These are phyloP conservation scores for Ernsta delagoae DNA, from an alignment of 2,888 invertebrate genomes.

Conservation along the genomic window DNA sequence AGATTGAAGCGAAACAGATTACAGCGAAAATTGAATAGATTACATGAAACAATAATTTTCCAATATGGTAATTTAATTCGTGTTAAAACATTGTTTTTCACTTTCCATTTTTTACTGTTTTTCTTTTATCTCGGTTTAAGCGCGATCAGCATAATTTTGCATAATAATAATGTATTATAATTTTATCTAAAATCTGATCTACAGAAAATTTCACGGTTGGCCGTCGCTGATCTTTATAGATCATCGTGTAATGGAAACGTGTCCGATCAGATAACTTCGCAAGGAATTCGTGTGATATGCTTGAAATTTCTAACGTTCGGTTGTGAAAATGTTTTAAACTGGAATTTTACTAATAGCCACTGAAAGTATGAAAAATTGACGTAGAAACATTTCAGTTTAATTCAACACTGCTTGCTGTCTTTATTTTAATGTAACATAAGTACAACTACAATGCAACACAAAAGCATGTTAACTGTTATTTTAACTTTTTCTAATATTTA, in stretches of 20 bases:
- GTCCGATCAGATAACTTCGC: constrained; percentile 31
- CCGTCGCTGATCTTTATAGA: constrained; percentile 24
- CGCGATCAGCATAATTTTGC: constrained; percentile 19
- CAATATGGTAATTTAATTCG: neutral
- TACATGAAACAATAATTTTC: no score
- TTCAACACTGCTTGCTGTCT: neutral
- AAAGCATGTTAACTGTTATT: no score
- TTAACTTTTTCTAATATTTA: no score
- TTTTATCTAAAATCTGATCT: constrained; percentile 28
- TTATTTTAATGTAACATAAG: no score
- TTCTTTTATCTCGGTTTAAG: neutral
- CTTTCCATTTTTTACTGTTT: neutral
- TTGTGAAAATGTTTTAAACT: neutral
- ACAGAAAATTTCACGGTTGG: constrained; percentile 29
- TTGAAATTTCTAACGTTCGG: constrained; percentile 6
- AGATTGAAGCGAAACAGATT: no score
- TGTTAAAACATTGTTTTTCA: neutral
- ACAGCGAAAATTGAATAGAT: no score
- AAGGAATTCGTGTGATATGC: constrained; percentile 17
- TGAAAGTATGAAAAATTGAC: constrained; percentile 2
- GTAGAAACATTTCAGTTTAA: neutral
- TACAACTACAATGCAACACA: no score
- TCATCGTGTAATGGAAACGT: constrained; percentile 28
- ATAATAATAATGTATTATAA: constrained; percentile 1
- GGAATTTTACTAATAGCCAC: constrained; percentile 6